Percentiles rank a stretch among this genome's conserved stretches.
These are phyloP conservation scores for Rana temporaria DNA, from an alignment of 2,113 vertebrate species.

Conservation along the genomic window DNA sequence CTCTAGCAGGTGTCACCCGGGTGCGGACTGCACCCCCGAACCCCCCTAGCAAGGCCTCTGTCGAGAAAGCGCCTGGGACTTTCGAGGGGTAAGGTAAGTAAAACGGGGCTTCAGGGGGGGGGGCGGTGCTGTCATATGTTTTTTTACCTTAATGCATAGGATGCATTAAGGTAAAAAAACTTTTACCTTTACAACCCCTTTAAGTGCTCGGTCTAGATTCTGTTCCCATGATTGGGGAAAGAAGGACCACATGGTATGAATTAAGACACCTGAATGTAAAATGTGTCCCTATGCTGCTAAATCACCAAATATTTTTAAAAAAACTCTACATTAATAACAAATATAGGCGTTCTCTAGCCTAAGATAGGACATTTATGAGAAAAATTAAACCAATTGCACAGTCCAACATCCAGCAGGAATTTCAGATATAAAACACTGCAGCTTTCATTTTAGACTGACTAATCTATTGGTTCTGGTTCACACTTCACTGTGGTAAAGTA, in stretches of 20 bases:
- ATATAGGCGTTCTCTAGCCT: background rate
- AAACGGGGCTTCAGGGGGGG: too few relatives aligned
- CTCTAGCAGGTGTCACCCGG: too few relatives aligned
- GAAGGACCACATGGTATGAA: background rate
- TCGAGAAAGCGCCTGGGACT: too few relatives aligned
- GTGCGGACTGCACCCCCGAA: too few relatives aligned
- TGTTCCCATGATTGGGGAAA: too few relatives aligned
- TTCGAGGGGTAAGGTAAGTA: too few relatives aligned
- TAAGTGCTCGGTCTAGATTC: too few relatives aligned
- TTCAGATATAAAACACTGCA: conserved; percentile 23
- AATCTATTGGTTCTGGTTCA: conserved; percentile 39
- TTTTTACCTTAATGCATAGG: too few relatives aligned
- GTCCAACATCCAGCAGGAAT: conserved; percentile 19
- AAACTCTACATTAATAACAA: conserved; percentile 8
- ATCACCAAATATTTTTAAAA: background rate
- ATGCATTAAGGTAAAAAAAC: too few relatives aligned
- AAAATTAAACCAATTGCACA: conserved; percentile 23
- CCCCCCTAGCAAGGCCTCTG: too few relatives aligned
- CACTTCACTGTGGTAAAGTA: conserved; percentile 43
- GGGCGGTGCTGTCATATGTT: too few relatives aligned
- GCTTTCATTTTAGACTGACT: conserved; percentile 16
- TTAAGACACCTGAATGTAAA: background rate
- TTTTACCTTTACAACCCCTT: too few relatives aligned
- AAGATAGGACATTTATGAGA: conserved; percentile 13
- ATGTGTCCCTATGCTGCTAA: conserved; percentile 4